Conservation (phyloP, 2,113 vertebrate species). For the Lanius ludovicianus region DNA sequence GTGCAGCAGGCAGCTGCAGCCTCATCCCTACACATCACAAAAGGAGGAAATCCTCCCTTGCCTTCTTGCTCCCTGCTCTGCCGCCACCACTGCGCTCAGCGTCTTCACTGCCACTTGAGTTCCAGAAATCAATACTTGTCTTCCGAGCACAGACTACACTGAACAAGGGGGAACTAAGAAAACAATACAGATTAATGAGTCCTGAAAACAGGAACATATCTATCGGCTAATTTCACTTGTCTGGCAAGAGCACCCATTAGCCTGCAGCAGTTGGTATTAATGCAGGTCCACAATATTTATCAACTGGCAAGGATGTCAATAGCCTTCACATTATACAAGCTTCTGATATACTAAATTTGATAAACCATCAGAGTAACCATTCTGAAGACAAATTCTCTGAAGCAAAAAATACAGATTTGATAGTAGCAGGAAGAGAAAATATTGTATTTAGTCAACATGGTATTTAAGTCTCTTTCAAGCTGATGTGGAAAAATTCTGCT, state of each 20-base stretch:
- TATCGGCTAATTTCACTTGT: conserved; percentile 3
- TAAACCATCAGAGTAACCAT: neutral
- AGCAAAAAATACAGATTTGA: neutral
- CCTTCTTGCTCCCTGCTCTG: neutral
- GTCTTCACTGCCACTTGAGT: neutral
- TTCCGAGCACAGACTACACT: neutral
- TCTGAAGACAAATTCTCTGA: conserved; percentile 6
- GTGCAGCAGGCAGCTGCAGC: neutral
- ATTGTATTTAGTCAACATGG: neutral
- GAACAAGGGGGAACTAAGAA: neutral
- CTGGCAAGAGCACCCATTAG: neutral
- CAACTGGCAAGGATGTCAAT: neutral
- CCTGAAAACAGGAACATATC: conserved; percentile 1
- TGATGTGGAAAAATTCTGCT: conserved; percentile 3
- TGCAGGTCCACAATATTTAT: neutral
- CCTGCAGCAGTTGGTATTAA: neutral
- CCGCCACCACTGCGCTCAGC: neutral
- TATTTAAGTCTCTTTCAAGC: conserved; percentile 1
- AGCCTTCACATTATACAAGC: neutral
- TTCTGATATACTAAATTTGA: neutral
- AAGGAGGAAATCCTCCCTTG: neutral
- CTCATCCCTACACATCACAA: neutral
- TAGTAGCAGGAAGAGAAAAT: neutral
- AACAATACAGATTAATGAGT: conserved; percentile 27
- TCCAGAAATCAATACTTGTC: conserved; percentile 19